Conservation (phyloP, 2,113 vertebrate genomes). For the Dicerorhinus sumatrensis region DNA sequence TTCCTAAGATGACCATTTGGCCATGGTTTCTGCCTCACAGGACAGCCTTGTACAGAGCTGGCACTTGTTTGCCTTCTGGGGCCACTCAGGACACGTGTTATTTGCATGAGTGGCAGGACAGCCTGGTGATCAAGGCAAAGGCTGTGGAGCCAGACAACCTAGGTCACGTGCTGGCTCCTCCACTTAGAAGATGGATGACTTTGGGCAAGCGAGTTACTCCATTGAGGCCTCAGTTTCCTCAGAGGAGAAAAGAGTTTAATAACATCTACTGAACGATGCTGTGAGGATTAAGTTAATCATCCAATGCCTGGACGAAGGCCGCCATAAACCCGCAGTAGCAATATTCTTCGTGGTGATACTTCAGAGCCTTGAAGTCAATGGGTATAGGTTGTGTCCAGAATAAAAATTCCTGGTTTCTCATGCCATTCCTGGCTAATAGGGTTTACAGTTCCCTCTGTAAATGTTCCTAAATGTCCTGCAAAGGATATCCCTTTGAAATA, state of each 20-base stretch:
- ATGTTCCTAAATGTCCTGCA: background rate
- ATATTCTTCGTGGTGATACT: fast-evolving
- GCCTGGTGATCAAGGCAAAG: background rate
- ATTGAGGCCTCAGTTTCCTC: background rate
- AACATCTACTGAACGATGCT: too few species aligned
- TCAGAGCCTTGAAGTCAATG: background rate
- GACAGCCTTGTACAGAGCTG: fast-evolving
- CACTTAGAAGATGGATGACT: background rate
- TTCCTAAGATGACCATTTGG: too few species aligned
- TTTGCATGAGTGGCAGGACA: background rate
- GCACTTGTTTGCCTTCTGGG: background rate
- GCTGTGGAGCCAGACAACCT: too few species aligned
- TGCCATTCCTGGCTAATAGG: background rate
- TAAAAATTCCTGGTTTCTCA: background rate
- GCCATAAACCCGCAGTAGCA: fast-evolving
- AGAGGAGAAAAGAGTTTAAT: background rate
- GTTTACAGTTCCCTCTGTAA: background rate
- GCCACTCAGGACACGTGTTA: background rate
- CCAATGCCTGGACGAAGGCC: background rate
- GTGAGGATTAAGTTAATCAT: fast-evolving
- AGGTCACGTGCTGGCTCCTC: background rate
- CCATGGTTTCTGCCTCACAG: background rate
- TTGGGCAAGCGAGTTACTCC: background rate
- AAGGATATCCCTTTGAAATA: background rate
- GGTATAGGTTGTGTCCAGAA: background rate